Evolutionary conservation across 2,113 vertebrate species (phyloP), one percentile per base, ranked within the genome.

Genomic region (Aegithalos caudatus): DNA sequence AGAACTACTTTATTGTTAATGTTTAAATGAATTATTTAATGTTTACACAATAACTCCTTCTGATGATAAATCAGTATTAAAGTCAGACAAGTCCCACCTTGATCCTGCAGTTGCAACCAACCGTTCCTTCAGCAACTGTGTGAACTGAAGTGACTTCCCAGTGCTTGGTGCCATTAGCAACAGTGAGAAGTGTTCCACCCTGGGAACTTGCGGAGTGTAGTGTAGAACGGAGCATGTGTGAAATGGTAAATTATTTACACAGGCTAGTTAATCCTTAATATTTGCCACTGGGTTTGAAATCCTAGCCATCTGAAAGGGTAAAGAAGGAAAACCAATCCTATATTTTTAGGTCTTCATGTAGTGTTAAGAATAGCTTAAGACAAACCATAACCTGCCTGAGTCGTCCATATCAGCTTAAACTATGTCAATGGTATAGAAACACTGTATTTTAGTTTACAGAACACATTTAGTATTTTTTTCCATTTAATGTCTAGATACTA

Each of bases 401-500:
- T 95, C 17, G 4, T 93, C 81, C 94, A 56, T 96, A 95, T 96
- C 95, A 90, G 94, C 96, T 94, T 95, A 92, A 91, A 91, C 85
- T 91, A 87, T 73, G 95, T 94, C 95, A 84, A 91, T 88, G 96
- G 97, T 91, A 95, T 98, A 98, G 98, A 98, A 98, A 98, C 97
- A 98, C 98, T 98, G 98, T 98, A 98, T 98, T 97, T 98, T 97
- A 97, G 97, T 97, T 98, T 97, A 97, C 96, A 96, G 94, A 96
- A 96, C 96, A 95, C 92, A 97, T 97, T 96, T 94, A 94, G 89
- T 93, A 83, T 95, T 97, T 97, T 98, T 97, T 98, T 97, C 97
- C 97, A 97, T 92, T 89, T 98, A 97, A 98, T 97, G 97, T 98
- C 98, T 97, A 97, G 94, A 86, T 98, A 97, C 95, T 94, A 95